Base-by-base conservation (phyloP, 2,797 vertebrate species). In the Mormyrops attenuatus region DNA sequence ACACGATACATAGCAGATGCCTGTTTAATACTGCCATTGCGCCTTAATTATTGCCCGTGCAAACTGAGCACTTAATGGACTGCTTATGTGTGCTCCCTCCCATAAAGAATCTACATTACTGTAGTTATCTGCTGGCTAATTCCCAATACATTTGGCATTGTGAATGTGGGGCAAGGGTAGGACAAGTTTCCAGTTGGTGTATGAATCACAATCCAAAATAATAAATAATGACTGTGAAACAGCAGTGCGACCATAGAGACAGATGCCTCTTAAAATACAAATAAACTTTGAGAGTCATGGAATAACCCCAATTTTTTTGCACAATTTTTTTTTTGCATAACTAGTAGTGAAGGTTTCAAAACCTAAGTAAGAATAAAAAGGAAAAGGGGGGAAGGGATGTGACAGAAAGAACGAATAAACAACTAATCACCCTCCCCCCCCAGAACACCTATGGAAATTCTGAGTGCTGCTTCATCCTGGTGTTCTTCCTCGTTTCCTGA, bases 391-490 rank as follows among this genome's bases (percentile, higher is more conserved):
- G n/a, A 66, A 30, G 63, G 63, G 3, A 0, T 66, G 22, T 30
- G 22, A 38, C 22, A 41, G 69, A 77, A 6, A 77, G 69, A 77
- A 77, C 0, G 2, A 38, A 15, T 20, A 77, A 41, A 26, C 44
- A 50, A 6, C 22, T 26, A 50, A 50, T 17, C 84, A 50, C 30
- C 52, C 80, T 90, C 89, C 89, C 55, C 20, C 20, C 6, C 87
- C 90, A 88, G 88, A 91, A 49, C 77, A 53, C 69, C 52, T 60
- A 88, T 91, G 91, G 91, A 92, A 92, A 92, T 85, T 92, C 90
- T 92, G 91, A 92, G 90, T 63, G 84, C 85, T 88, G 88, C 87
- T 77, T 89, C 44, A 73, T 85, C 73, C 88, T 85, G 89, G 53
- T 89, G 92, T 91, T 90, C 90, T 90, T 90, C 89, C 89, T 88